Percentiles rank a stretch among this genome's conserved stretches.
Evolutionary conservation across 2,797 vertebrate species (phyloP).

Genomic region (Siniperca obscura): DNA sequence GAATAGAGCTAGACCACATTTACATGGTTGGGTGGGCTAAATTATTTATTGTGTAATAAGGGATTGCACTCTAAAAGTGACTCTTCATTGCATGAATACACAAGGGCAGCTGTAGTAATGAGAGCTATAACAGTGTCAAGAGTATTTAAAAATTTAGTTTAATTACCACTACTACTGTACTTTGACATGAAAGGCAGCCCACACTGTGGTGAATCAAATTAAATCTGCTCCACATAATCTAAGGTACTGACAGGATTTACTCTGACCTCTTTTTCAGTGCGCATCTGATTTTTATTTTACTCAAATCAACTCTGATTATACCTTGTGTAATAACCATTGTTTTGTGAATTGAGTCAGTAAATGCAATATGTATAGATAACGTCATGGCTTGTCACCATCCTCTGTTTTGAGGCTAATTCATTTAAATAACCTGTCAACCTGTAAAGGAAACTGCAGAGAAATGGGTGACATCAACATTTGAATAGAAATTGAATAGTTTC

Average conservation of each 20-base stretch:
- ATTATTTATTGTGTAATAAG: constrained; percentile 60
- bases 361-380: not conserved
- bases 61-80: constrained; percentile 6
- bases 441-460: constrained; percentile 37
- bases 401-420: constrained; percentile 23
- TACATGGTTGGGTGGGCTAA: constrained; percentile 33
- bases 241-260: not conserved
- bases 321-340: not conserved
- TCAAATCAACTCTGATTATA: not conserved
- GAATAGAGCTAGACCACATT: constrained; percentile 13
- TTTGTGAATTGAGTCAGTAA: constrained; percentile 8
- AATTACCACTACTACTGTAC: constrained; percentile 16
- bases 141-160: constrained; percentile 21
- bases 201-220: not conserved
- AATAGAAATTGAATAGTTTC: constrained; percentile 78
- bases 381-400: not conserved
- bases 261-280: not conserved
- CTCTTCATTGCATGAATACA: constrained; percentile 16
- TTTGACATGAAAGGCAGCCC: constrained; percentile 6
- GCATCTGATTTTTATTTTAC: not conserved
- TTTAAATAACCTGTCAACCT: constrained; percentile 56
- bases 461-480: constrained; percentile 55
- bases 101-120: constrained; percentile 14
- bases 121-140: constrained; percentile 25
- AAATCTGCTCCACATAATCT: constrained; percentile 10